These are phyloP conservation scores for Tetragnatha montana DNA, from an alignment of 2,888 invertebrate genomes.

Conservation along the genomic window DNA sequence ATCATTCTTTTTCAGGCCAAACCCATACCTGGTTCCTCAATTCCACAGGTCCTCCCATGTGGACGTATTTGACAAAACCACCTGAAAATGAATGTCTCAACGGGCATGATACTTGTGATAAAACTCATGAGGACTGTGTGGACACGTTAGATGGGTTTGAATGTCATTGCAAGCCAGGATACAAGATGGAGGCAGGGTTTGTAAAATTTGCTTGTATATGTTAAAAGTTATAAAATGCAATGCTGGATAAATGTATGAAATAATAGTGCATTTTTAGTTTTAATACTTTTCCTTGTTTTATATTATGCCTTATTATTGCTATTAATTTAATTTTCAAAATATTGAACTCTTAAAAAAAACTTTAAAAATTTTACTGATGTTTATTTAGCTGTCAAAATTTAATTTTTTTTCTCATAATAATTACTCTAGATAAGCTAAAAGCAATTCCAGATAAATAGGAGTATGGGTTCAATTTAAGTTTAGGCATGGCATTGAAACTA, in stretches of 20 bases:
- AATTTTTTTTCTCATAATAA: background rate
- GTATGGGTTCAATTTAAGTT: no score
- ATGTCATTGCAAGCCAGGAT: conserved; percentile 83
- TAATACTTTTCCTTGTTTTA: background rate
- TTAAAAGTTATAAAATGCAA: background rate
- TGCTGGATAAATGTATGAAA: no score
- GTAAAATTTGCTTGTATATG: conserved; percentile 77
- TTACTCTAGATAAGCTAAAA: background rate
- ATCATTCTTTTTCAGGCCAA: conserved; percentile 28
- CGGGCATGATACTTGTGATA: conserved; percentile 91
- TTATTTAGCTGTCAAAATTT: no score
- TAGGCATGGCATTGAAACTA: no score
- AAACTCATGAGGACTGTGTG: conserved; percentile 90
- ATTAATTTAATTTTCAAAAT: background rate
- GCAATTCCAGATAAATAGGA: background rate
- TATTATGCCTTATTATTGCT: background rate
- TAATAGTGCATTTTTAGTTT: no score
- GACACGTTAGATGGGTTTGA: conserved; percentile 88
- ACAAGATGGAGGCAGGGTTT: conserved; percentile 78
- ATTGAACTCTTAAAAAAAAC: no score
- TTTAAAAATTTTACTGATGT: no score
- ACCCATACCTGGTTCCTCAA: conserved; percentile 70
- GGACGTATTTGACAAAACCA: conserved; percentile 93
- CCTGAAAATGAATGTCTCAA: conserved; percentile 95
- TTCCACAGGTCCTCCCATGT: conserved; percentile 77